phyloP scores from a whole-genome alignment of 2,797 vertebrate species.

The Morelia viridis region DNA sequence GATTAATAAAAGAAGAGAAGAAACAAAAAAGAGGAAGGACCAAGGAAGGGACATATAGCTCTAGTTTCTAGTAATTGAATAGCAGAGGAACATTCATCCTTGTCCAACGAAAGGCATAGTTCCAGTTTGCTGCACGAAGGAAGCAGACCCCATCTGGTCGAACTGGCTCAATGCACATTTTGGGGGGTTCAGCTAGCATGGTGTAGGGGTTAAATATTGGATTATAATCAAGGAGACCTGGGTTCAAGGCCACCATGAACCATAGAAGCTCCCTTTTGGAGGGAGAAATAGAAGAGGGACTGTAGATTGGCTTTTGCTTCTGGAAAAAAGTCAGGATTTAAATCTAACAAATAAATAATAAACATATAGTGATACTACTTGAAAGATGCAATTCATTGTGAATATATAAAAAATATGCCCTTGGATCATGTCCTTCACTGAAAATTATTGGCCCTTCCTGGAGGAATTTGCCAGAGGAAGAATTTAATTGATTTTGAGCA shows the following conservation, averaged over 20 bases:
- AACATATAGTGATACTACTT: not conserved
- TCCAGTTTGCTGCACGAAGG: not conserved
- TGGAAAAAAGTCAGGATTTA: not conserved
- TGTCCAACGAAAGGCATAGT: not conserved
- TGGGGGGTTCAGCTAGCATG: not conserved
- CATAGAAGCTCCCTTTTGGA: not conserved
- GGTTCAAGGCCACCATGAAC: not conserved
- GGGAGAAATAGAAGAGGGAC: not conserved
- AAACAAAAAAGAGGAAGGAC: not conserved
- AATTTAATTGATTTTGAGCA: not conserved
- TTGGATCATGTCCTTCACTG: not conserved
- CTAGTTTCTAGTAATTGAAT: not conserved
- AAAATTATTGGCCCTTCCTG: not conserved
- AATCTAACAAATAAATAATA: not conserved
- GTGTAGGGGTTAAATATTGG: not conserved
- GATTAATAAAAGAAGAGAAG: not conserved
- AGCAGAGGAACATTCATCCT: not conserved
- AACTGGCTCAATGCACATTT: not conserved
- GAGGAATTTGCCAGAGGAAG: not conserved
- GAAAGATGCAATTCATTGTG: not conserved
- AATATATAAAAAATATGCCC: not conserved
- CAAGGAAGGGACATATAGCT: not conserved
- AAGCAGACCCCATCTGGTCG: not conserved
- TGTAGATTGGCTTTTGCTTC: not conserved
- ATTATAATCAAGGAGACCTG: not conserved